Conservation (phyloP, 92 coral and sea anemone species). For the Epizoanthus illoricatus region DNA sequence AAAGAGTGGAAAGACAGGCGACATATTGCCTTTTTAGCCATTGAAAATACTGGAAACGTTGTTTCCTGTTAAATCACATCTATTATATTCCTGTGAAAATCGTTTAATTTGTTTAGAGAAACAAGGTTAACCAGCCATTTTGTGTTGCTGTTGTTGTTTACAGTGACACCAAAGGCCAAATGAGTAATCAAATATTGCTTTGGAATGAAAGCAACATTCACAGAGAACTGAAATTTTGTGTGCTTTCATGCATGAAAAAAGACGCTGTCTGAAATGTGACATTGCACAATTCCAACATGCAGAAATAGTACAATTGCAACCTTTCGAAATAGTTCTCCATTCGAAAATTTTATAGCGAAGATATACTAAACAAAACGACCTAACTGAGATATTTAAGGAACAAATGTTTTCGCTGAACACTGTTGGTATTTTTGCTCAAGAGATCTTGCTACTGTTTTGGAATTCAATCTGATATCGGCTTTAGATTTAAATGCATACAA, state of each 20-base stretch:
- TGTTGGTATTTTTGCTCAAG: too few species aligned
- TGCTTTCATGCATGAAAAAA: constrained; percentile 68
- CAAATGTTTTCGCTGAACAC: too few species aligned
- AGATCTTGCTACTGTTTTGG: too few species aligned
- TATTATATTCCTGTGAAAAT: not conserved
- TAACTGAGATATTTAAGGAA: too few species aligned
- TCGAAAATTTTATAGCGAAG: not conserved
- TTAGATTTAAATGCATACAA: not conserved
- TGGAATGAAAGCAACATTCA: too few species aligned
- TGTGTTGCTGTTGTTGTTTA: not conserved
- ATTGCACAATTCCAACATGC: constrained; percentile 12
- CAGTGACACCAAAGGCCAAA: not conserved
- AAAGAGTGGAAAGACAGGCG: too few species aligned
- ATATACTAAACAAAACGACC: not conserved
- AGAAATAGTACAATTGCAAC: not conserved
- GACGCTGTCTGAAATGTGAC: constrained; percentile 54
- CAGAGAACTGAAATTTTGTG: constrained; percentile 31
- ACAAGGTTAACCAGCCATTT: not conserved
- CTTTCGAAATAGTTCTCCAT: not conserved
- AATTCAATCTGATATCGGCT: too few species aligned
- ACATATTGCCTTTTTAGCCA: too few species aligned
- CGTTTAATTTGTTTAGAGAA: not conserved
- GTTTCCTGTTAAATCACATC: not conserved
- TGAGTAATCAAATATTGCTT: constrained; percentile 13
- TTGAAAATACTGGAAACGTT: not conserved